Evolutionary conservation across 2,888 invertebrate species (phyloP), one percentile per base, ranked within the genome.

Genomic region (Pyrgus malvae): DNA sequence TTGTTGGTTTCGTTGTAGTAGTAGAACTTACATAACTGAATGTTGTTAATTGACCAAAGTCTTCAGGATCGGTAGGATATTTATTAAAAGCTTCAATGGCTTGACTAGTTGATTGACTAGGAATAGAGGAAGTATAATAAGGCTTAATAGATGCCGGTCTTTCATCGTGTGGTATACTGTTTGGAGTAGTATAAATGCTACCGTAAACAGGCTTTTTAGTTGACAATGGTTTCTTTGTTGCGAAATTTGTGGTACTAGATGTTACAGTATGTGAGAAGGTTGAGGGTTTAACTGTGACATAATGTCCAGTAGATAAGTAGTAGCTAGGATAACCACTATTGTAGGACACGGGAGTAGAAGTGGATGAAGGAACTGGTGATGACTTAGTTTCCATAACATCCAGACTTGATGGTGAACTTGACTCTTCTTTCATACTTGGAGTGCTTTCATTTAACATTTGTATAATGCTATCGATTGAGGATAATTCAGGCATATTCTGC

Each of bases 391-490:
- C 86, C 58, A 81, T 38, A 5, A 68, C 33, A 53, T 84, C 78
- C 25, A 73, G 42, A 9, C 77, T 63, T 1, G 78, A 69, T 8
- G 83, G 77, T 19, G 83, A 76, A 7, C 85, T 84, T 1, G 76
- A 70, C 16, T 81, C 80, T 46, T 85, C 82, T 50, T 78, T 82
- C 65, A 85, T 71, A 64, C 77, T 86, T 19, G 86, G 81, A 6
- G 87, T 86, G 44, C 83, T 87, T 19, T 84, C 81, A 69, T 93
- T 94, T 7, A 94, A 72, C 90, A 94, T 92, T 64, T 93, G 91
- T 55, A 94, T 91, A 3, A 94, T 94, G 42, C 93, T 92, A 61
- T 91, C 72, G 46, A 88, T 82, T 1, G 90, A 85, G 1, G 88
- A 91, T 6, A 90, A 69, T 50, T 88, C 87, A 8, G 82, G 74